These are phyloP conservation scores for Dipodomys merriami DNA, from an alignment of 2,113 vertebrate species.

Conservation along the genomic window DNA sequence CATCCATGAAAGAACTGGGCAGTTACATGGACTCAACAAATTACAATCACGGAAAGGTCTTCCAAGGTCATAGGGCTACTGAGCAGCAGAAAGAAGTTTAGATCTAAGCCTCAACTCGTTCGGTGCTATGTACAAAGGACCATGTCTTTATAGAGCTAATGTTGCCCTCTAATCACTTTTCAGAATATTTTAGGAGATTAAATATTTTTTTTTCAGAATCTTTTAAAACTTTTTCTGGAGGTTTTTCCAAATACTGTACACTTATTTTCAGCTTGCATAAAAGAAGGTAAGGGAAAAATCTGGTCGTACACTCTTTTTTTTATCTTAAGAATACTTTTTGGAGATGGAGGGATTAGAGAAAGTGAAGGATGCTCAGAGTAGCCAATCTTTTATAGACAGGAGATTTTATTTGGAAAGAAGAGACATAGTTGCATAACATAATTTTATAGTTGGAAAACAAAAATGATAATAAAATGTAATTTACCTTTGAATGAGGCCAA, in stretches of 20 bases:
- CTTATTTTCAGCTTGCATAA: neutral
- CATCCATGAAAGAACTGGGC: neutral
- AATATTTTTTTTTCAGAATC: neutral
- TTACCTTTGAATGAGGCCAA: neutral
- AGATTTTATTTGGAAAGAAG: neutral
- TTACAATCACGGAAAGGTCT: neutral
- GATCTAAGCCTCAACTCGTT: neutral
- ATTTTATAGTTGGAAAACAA: slow-evolving; percentile 42
- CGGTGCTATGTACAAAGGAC: neutral
- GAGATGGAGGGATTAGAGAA: neutral
- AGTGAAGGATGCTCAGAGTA: neutral
- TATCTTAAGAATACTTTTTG: neutral
- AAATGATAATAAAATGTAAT: neutral
- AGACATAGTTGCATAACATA: neutral
- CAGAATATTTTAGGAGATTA: neutral
- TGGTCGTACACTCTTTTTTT: too few species aligned
- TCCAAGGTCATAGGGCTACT: neutral
- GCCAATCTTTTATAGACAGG: neutral
- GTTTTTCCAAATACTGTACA: neutral
- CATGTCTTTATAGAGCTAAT: neutral
- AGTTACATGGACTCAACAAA: neutral
- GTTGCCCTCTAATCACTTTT: neutral
- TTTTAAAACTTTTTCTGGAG: neutral
- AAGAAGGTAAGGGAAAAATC: neutral
- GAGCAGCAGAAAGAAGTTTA: neutral